These are phyloP conservation scores for Idaea dimidiata DNA, from an alignment of 2,888 invertebrate species.

Conservation along the genomic window DNA sequence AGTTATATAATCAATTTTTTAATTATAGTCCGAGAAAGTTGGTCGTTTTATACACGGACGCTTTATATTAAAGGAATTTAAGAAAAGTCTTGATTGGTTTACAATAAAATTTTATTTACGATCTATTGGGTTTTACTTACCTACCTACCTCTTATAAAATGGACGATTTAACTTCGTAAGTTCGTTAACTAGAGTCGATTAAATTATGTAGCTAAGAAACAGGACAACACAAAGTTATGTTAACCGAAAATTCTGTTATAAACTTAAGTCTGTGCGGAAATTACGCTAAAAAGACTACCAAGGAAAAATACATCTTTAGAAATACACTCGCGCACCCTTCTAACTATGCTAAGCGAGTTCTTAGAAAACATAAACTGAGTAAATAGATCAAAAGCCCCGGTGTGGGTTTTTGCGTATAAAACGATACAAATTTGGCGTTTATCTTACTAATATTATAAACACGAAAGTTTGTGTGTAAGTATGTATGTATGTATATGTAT, in stretches of 20 bases:
- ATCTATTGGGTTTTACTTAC: background rate
- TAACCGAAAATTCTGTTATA: background rate
- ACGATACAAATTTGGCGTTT: no score
- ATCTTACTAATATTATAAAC: no score
- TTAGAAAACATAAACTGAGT: no score
- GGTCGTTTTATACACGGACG: background rate
- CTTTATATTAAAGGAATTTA: background rate
- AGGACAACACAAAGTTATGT: background rate
- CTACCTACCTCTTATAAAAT: background rate
- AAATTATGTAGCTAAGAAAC: background rate
- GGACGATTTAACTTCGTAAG: background rate
- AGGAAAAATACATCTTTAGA: background rate
- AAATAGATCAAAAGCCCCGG: no score
- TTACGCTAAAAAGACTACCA: background rate
- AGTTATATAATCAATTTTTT: constrained; percentile 47
- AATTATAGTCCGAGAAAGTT: constrained; percentile 34
- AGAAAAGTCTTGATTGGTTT: background rate
- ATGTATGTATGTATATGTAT: no score
- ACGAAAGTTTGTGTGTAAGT: no score
- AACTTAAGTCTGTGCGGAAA: background rate
- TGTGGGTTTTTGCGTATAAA: no score
- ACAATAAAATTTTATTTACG: background rate
- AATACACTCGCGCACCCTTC: no score
- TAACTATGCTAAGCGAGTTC: no score
- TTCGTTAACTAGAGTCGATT: background rate